A percentile compares a stretch with the other conserved stretches of the same genome.
These are phyloP conservation scores for Hydrolagus affinis DNA, from an alignment of 2,113 vertebrate genomes.

Conservation along the genomic window DNA sequence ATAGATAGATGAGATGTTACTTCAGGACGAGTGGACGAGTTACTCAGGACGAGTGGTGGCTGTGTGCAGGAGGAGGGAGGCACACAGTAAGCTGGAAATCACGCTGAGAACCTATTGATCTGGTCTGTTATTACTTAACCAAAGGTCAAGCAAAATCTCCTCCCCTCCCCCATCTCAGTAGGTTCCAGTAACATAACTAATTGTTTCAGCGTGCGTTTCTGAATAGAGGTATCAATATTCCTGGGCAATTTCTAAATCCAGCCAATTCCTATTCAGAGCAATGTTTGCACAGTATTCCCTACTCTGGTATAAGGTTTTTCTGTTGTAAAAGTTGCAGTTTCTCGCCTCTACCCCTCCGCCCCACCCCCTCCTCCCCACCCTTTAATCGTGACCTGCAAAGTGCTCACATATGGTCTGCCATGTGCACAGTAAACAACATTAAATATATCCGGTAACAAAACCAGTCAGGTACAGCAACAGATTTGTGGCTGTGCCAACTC, in stretches of 20 bases:
- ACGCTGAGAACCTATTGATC: constrained; percentile 1
- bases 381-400: background rate
- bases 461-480: background rate
- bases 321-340: no score
- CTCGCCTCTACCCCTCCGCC: no score
- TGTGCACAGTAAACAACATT: background rate
- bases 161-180: constrained; percentile 17
- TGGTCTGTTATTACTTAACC: constrained; percentile 13
- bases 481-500: background rate
- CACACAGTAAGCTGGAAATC: constrained; percentile 14
- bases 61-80: background rate
- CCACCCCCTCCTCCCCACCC: no score
- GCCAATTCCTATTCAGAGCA: background rate
- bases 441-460: background rate
- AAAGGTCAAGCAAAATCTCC: constrained; percentile 16
- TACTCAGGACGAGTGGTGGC: background rate
- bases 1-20: background rate
- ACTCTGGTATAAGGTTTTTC: no score
- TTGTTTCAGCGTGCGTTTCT: constrained; percentile 11
- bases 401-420: background rate
- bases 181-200: constrained; percentile 7
- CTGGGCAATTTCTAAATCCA: background rate
- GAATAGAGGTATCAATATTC: background rate
- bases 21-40: background rate
- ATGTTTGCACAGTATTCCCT: background rate